Base-by-base conservation (phyloP, 1,140 invertebrate genomes). In the Neelides sp. region DNA sequence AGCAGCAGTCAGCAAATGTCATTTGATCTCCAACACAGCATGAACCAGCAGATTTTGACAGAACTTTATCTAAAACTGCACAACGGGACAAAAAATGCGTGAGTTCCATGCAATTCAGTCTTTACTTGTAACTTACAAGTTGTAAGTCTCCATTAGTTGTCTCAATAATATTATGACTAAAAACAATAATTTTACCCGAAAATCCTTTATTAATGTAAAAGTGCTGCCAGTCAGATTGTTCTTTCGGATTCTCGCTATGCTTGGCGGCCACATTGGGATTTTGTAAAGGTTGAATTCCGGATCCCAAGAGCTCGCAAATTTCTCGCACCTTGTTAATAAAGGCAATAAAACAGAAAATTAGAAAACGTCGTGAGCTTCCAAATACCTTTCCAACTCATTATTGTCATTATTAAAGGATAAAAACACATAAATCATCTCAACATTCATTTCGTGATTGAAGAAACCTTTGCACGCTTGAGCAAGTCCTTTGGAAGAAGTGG, bases 271-370 rank as follows among this genome's bases (percentile, higher is more conserved):
- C 85, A 54, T 78, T 76, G 28, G 93, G 69, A 71, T 98, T 98
- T 68, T 98, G 93, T 26, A 97, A 69, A 0, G 94, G 94, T 69
- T 97, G 92, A 64, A 95, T 95, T 35, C 90, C 90, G 40, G 85
- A 86, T 36, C 79, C 80, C 61, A 97, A 92, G 0, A 89, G 73
- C 70, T 90, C 79, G 50, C 77, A n/a, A n/a, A n/a, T n/a, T n/a
- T n/a, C n/a, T n/a, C n/a, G n/a, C n/a, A n/a, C n/a, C n/a, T n/a
- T n/a, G n/a, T n/a, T n/a, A n/a, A n/a, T n/a, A n/a, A n/a, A n/a
- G n/a, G n/a, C n/a, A n/a, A n/a, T n/a, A n/a, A n/a, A n/a, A n/a
- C n/a, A n/a, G n/a, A n/a, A n/a, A n/a, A n/a, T n/a, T n/a, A n/a
- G n/a, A n/a, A n/a, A n/a, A n/a, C n/a, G n/a, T n/a, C n/a, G n/a